Evolutionary conservation across 2,797 vertebrate species (phyloP).

Genomic region (Meda fulgida): DNA sequence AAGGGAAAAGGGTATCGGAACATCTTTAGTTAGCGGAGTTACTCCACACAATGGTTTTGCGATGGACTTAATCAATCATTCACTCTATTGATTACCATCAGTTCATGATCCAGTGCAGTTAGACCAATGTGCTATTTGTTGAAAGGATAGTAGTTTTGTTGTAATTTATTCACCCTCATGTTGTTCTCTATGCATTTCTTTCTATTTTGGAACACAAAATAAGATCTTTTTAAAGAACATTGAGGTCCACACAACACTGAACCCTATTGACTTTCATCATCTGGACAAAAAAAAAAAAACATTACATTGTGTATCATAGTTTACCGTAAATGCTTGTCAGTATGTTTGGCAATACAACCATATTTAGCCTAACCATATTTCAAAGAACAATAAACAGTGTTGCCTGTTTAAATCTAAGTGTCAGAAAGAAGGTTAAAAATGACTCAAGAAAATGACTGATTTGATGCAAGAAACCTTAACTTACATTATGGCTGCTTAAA

Average conservation of each 20-base stretch:
- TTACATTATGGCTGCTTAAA: neutral
- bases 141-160: neutral
- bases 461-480: neutral
- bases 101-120: constrained; percentile 3
- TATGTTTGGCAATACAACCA: neutral
- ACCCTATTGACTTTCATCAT: neutral
- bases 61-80: neutral
- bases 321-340: neutral
- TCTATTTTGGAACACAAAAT: neutral
- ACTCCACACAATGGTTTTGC: neutral
- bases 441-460: neutral
- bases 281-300: neutral
- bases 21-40: neutral
- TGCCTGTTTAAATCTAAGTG: neutral
- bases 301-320: no score
- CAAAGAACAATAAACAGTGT: neutral
- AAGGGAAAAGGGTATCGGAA: no score
- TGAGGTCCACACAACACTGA: neutral
- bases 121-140: neutral
- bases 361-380: neutral
- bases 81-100: neutral
- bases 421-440: neutral
- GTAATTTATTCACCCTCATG: neutral
- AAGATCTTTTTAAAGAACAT: neutral
- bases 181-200: neutral